phyloP scores from a whole-genome alignment of 2,888 invertebrate genomes.

The Isoperla grammatica region DNA sequence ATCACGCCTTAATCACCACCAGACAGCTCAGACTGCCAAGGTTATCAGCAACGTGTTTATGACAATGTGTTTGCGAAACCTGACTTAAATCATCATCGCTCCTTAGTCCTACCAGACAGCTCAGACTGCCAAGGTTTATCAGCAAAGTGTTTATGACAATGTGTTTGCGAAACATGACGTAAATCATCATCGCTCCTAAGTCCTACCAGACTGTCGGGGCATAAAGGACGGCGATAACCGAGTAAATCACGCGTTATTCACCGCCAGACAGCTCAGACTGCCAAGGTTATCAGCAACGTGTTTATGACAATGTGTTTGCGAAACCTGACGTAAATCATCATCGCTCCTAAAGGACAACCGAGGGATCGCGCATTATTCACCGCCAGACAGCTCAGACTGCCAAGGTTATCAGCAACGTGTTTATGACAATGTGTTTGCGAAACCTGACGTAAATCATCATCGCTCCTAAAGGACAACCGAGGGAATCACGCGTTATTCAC shows the following conservation, averaged over 20 bases:
- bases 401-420: slow-evolving; percentile 13
- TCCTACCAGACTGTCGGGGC: too few species aligned
- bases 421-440: too few species aligned
- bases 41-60: slow-evolving; percentile 7
- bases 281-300: too few species aligned
- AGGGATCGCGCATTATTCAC: too few species aligned
- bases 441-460: too few species aligned
- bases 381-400: slow-evolving; percentile 14
- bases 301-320: too few species aligned
- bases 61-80: slow-evolving; percentile 19
- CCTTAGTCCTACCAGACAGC: too few species aligned
- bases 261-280: too few species aligned
- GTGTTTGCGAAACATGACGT: slow-evolving; percentile 17
- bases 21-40: slow-evolving; percentile 10
- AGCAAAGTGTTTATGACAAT: slow-evolving; percentile 10
- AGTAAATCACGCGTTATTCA: too few species aligned
- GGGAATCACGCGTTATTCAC: too few species aligned
- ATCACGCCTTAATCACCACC: not conserved
- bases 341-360: not conserved
- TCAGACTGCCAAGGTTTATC: slow-evolving; percentile 16
- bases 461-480: not conserved
- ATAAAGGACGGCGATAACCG: too few species aligned
- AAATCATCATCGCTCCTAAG: slow-evolving; percentile 2
- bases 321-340: too few species aligned
- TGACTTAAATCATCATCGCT: slow-evolving; percentile 3